Evolutionary conservation across 2,113 vertebrate genomes (phyloP).

Genomic region (Semicossyphus pulcher): DNA sequence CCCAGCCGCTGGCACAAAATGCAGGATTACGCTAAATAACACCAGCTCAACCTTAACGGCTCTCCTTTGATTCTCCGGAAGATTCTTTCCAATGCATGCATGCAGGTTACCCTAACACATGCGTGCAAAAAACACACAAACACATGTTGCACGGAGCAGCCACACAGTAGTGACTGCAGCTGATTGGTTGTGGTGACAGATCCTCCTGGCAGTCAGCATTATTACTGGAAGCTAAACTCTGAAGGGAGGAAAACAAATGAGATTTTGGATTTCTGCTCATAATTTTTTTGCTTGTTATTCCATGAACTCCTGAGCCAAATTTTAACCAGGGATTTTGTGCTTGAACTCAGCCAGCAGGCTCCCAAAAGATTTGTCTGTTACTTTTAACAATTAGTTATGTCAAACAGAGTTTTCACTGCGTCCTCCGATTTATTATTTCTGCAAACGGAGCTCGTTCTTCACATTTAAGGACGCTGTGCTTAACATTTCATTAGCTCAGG

Average conservation of each 20-base stretch:
- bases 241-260: not conserved
- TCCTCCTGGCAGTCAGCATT: not conserved
- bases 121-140: not conserved
- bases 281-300: not conserved
- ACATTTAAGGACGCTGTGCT: not conserved
- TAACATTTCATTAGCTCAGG: not conserved
- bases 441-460: not conserved
- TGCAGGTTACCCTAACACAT: not conserved
- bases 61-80: constrained; percentile 8
- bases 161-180: not conserved
- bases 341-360: not conserved
- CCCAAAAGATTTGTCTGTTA: not conserved
- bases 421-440: not conserved
- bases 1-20: constrained; percentile 1
- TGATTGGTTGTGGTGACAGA: constrained; percentile 20
- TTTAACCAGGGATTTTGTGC: not conserved
- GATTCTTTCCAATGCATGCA: constrained; percentile 23
- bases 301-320: too few species aligned
- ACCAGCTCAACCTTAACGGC: not conserved
- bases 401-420: not conserved
- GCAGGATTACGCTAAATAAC: not conserved
- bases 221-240: not conserved
- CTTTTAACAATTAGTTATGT: not conserved
- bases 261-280: not conserved
- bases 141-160: not conserved